Conservation (phyloP, 2,113 vertebrate genomes). For the Oophaga pumilio region DNA sequence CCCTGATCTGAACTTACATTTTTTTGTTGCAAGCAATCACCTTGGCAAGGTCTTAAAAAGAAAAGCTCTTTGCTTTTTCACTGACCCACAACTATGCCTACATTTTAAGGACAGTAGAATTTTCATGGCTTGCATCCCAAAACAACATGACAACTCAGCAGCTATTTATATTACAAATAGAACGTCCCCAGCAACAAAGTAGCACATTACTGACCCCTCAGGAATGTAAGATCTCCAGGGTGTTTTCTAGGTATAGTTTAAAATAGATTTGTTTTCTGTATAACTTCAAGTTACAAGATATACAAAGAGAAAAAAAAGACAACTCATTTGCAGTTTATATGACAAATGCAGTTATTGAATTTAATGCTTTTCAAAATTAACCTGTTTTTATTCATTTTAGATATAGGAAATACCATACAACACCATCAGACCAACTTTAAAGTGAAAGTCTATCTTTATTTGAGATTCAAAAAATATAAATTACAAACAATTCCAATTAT, state of each 20-base stretch:
- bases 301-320: not conserved
- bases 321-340: too few relatives aligned
- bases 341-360: too few relatives aligned
- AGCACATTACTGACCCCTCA: not conserved
- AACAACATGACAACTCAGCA: constrained; percentile 46
- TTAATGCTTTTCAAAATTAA: too few relatives aligned
- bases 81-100: constrained; percentile 52
- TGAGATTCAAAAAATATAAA: too few relatives aligned
- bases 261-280: not conserved
- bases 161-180: constrained; percentile 46
- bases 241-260: not conserved
- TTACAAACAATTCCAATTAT: too few relatives aligned
- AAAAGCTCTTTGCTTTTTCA: constrained; percentile 40
- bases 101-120: constrained; percentile 51
- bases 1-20: constrained; percentile 53
- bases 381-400: too few relatives aligned
- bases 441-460: too few relatives aligned
- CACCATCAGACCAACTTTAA: too few relatives aligned
- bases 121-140: constrained; percentile 50
- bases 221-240: not conserved
- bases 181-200: constrained; percentile 40
- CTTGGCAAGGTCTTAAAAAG: constrained; percentile 30
- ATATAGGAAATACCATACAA: too few relatives aligned
- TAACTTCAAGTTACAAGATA: not conserved
- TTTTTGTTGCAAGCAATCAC: constrained; percentile 30